Conservation (phyloP, 2,797 vertebrate genomes). For the Chloroceryle amazona region DNA sequence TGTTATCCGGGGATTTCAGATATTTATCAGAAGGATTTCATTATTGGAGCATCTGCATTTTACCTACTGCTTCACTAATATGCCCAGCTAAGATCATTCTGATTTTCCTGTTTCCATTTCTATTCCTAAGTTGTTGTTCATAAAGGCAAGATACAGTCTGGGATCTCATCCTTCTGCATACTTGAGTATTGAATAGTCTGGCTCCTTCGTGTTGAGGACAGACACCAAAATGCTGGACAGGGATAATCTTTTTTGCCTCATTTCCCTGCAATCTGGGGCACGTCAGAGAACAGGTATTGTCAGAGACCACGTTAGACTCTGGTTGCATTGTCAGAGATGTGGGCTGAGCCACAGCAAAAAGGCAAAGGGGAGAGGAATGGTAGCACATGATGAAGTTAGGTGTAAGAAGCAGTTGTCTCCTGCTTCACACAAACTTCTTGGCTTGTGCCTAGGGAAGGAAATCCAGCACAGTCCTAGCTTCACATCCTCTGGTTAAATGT, state of each 20-base stretch:
- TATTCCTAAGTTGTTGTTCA: neutral
- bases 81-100: neutral
- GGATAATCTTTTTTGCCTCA: neutral
- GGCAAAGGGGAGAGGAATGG: neutral
- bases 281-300: neutral
- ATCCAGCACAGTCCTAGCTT: fast-evolving
- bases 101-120: neutral
- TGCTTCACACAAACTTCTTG: neutral
- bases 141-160: neutral
- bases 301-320: neutral
- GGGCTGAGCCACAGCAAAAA: neutral
- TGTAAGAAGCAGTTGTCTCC: neutral
- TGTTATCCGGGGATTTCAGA: neutral
- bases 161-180: neutral
- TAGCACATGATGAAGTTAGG: neutral
- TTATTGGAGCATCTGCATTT: neutral
- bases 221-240: neutral
- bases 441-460: neutral
- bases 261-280: neutral
- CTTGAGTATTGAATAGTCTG: neutral
- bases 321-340: neutral
- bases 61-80: neutral
- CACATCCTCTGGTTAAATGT: neutral
- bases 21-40: neutral
- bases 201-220: neutral